Evolutionary conservation across 2,797 vertebrate species (phyloP).

Genomic region (Potorous gilbertii): DNA sequence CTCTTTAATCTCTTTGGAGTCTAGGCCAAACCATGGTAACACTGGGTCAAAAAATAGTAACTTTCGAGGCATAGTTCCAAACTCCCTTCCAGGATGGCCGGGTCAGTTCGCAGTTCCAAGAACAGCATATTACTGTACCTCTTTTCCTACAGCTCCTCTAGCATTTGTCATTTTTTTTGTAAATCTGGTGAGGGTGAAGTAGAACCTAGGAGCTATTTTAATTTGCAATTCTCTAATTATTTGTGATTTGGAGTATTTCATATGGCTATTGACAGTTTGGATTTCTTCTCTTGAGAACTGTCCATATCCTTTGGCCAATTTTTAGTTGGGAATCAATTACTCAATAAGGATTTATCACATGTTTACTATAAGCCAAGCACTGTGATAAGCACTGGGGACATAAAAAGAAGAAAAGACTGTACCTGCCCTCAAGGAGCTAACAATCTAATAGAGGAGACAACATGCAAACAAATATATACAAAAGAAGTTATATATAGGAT

Average conservation of each 20-base stretch:
- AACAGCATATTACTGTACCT: neutral
- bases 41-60: neutral
- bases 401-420: neutral
- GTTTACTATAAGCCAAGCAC: constrained; percentile 35
- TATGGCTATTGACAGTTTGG: neutral
- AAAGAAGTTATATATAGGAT: neutral
- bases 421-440: neutral
- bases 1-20: neutral
- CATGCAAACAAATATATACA: neutral
- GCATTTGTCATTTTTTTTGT: neutral
- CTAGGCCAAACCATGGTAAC: neutral
- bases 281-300: neutral
- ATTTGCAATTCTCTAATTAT: neutral
- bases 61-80: neutral
- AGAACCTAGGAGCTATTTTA: neutral
- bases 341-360: constrained; percentile 35
- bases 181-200: neutral
- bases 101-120: neutral
- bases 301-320: neutral
- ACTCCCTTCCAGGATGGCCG: neutral
- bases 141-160: neutral
- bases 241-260: neutral
- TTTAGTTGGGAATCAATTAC: neutral
- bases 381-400: constrained; percentile 2
- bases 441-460: neutral